Evolutionary conservation across 1,140 invertebrate genomes (phyloP).

Genomic region (Atta texana): DNA sequence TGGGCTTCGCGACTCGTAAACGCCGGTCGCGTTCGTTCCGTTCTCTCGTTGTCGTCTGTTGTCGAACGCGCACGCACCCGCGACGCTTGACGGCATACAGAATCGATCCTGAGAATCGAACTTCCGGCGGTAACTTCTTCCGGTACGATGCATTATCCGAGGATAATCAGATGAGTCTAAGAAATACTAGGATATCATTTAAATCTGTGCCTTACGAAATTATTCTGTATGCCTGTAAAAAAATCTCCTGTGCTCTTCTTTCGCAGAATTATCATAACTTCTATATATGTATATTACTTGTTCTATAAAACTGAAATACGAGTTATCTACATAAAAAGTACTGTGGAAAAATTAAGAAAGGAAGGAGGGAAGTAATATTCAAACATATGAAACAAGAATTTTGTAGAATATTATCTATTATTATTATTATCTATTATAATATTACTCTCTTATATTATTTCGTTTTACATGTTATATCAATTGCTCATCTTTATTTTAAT

Average conservation of each 20-base stretch:
- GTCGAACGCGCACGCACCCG: conserved; percentile 78
- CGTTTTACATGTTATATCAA: not conserved
- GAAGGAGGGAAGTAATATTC: not conserved
- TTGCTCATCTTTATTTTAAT: not conserved
- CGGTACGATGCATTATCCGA: conserved; percentile 73
- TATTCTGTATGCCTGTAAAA: not conserved
- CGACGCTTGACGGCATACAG: conserved; percentile 78
- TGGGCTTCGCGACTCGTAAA: conserved; percentile 44
- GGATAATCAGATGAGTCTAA: conserved; percentile 65
- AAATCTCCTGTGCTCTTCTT: not conserved
- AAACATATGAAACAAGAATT: not conserved
- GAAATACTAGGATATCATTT: conserved; percentile 52
- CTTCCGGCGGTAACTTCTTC: conserved; percentile 79
- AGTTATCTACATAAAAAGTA: not conserved
- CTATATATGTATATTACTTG: not conserved
- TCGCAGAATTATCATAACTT: not conserved
- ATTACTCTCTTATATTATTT: not conserved
- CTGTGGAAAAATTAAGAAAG: not conserved
- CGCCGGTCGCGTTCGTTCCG: conserved; percentile 60
- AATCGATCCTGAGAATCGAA: conserved; percentile 83
- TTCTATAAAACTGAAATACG: not conserved
- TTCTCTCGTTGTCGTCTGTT: conserved; percentile 71
- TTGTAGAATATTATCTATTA: not conserved
- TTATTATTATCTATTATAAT: not conserved
- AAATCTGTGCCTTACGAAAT: conserved; percentile 1